These are phyloP conservation scores for Dinoponera quadriceps DNA, from an alignment of 1,140 invertebrate species.

Conservation along the genomic window DNA sequence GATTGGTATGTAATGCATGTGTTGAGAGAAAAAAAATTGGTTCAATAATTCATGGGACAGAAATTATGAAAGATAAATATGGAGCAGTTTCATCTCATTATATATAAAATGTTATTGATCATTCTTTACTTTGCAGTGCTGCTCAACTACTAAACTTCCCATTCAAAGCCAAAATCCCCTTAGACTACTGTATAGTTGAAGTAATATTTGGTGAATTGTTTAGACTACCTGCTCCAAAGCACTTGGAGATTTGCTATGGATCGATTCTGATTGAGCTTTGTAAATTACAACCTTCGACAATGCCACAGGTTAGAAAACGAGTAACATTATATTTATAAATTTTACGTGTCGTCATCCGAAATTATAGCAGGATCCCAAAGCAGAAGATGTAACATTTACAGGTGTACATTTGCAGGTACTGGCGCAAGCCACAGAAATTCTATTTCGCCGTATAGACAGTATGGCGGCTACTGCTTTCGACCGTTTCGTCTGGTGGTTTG, in stretches of 20 bases:
- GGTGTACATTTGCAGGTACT: conserved; percentile 86
- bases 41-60: conserved; percentile 6
- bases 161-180: conserved; percentile 96
- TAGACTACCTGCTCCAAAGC: conserved; percentile 94
- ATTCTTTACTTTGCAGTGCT: conserved; percentile 87
- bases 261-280: conserved; percentile 98
- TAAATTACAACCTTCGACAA: conserved; percentile 97
- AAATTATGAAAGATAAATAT: conserved; percentile 13
- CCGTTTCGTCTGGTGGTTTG: conserved; percentile 98
- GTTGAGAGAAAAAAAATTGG: neutral
- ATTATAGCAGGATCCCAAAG: neutral
- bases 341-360: neutral
- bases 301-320: conserved; percentile 93
- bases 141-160: conserved; percentile 96
- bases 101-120: conserved; percentile 2
- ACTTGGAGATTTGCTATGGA: conserved; percentile 97
- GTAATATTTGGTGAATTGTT: conserved; percentile 98
- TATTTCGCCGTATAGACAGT: conserved; percentile 97
- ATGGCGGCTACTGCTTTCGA: conserved; percentile 99
- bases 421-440: conserved; percentile 98
- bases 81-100: neutral
- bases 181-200: conserved; percentile 99
- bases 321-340: conserved; percentile 20
- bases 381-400: neutral
- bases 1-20: conserved; percentile 90